Evolutionary conservation across 2,113 vertebrate species (phyloP).

Genomic region (Nicator chloris): DNA sequence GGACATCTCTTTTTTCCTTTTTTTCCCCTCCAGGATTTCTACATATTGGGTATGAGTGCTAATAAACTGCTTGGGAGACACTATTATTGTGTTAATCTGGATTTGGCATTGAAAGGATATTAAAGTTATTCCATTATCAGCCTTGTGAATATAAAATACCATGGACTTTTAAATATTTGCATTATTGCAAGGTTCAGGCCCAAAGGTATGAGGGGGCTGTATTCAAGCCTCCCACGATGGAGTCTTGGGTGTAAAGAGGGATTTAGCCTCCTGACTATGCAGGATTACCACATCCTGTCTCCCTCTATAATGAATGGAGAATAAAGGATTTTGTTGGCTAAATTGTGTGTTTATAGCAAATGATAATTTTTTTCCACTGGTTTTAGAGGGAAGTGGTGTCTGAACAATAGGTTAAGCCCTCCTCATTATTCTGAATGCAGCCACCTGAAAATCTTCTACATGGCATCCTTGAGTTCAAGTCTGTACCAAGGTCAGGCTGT

Average conservation of each 20-base stretch:
- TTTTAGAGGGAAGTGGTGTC: neutral
- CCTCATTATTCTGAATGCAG: neutral
- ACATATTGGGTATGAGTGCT: neutral
- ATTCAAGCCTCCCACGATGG: neutral
- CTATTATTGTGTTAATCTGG: constrained; percentile 37
- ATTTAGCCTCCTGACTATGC: neutral
- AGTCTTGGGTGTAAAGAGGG: neutral
- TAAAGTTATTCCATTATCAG: constrained; percentile 41
- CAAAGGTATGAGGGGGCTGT: neutral
- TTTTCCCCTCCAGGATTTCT: neutral
- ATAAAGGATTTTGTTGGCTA: neutral
- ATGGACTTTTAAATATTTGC: constrained; percentile 42
- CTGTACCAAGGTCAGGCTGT: neutral
- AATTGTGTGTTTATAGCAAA: neutral
- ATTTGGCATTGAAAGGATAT: constrained; percentile 38
- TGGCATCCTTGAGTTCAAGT: neutral
- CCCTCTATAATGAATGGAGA: neutral
- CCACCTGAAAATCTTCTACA: neutral
- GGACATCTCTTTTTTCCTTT: neutral
- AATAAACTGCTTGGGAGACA: constrained; percentile 29
- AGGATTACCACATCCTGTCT: constrained; percentile 19
- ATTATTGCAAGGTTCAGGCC: neutral
- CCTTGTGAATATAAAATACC: constrained; percentile 19
- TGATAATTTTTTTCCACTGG: neutral
- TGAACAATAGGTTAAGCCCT: neutral